phyloP scores from a whole-genome alignment of 2,797 vertebrate genomes.

The Leptodactylus fallax region DNA sequence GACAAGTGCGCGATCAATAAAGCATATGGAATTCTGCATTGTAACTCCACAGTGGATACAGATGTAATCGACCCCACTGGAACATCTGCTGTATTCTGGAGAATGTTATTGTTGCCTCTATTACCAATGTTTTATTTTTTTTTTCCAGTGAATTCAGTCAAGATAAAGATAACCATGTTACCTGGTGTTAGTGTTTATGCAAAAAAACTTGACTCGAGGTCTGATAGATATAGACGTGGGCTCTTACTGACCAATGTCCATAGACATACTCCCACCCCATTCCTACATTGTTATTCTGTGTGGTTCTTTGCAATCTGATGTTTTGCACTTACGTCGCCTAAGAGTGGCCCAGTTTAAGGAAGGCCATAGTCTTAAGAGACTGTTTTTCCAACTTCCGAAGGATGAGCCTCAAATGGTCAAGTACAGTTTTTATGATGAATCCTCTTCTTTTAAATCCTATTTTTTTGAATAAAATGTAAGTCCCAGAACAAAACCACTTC shows the following conservation, averaged over 20 bases:
- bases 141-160: not conserved
- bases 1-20: slow-evolving; percentile 29
- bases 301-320: not conserved
- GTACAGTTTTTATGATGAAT: slow-evolving; percentile 51
- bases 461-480: slow-evolving; percentile 48
- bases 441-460: slow-evolving; percentile 31
- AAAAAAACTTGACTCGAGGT: not conserved
- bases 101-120: slow-evolving; percentile 14
- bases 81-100: slow-evolving; percentile 13
- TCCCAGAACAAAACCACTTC: slow-evolving; percentile 60
- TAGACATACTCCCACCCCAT: not conserved
- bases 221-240: not conserved
- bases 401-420: slow-evolving; percentile 25
- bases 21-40: slow-evolving; percentile 9
- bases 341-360: not conserved
- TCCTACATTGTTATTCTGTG: not conserved
- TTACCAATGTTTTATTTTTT: slow-evolving; percentile 9
- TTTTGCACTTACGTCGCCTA: slow-evolving; percentile 33
- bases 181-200: slow-evolving; percentile 22
- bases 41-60: slow-evolving; percentile 11
- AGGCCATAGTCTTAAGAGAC: not conserved
- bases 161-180: slow-evolving; percentile 8
- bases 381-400: slow-evolving; percentile 13
- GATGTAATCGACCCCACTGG: slow-evolving; percentile 10
- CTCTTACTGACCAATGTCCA: slow-evolving; percentile 13